phyloP scores from a whole-genome alignment of 2,797 vertebrate species.

The Enteromius trimaculatus region DNA sequence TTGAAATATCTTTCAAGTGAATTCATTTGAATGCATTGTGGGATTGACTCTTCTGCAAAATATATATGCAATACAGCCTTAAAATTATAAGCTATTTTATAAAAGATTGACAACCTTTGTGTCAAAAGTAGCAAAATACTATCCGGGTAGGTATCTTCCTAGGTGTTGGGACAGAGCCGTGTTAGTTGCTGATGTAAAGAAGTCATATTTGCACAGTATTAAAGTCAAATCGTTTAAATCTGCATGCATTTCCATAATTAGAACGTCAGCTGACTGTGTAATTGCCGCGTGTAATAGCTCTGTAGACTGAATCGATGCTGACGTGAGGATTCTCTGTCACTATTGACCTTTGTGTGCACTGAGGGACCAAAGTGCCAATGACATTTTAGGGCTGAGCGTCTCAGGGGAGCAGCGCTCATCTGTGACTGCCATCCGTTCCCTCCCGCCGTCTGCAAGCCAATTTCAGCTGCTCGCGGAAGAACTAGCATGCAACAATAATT shows the following conservation, averaged over 20 bases:
- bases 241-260: constrained; percentile 74
- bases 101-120: background rate
- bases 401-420: constrained; percentile 68
- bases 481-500: background rate
- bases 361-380: constrained; percentile 68
- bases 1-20: background rate
- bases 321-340: constrained; percentile 67
- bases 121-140: background rate
- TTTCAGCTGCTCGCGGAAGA: constrained; percentile 35
- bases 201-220: constrained; percentile 50
- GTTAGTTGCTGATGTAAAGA: background rate
- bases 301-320: constrained; percentile 77
- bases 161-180: constrained; percentile 6
- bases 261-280: constrained; percentile 66
- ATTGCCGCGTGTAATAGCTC: constrained; percentile 68
- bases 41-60: background rate
- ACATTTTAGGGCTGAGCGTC: constrained; percentile 71
- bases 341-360: constrained; percentile 75
- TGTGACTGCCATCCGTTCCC: constrained; percentile 66
- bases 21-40: background rate
- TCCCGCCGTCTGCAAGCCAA: constrained; percentile 46
- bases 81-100: background rate
- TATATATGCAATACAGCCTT: background rate
- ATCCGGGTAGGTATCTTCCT: background rate
- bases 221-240: constrained; percentile 56